Percentiles rank a stretch among this genome's conserved stretches.
These are phyloP conservation scores for Drosophila nannoptera DNA, from an alignment of 1,140 invertebrate species.

Conservation along the genomic window DNA sequence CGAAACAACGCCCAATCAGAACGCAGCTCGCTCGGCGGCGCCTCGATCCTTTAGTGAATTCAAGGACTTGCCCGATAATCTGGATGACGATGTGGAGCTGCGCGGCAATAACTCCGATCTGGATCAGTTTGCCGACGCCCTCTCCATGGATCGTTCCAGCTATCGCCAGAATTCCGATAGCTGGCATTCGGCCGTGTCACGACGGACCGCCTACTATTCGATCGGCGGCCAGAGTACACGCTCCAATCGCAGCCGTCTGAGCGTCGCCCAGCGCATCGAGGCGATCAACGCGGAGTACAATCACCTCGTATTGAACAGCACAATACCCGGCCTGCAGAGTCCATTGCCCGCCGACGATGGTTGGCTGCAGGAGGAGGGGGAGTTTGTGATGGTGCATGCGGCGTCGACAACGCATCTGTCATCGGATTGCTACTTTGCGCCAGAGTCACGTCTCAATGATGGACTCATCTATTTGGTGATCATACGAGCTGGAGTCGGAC, in stretches of 20 bases:
- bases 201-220: conserved; percentile 87
- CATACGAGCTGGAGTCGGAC: conserved; percentile 86
- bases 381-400: conserved; percentile 94
- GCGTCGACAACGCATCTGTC: conserved; percentile 92
- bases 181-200: conserved; percentile 88
- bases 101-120: conserved; percentile 8
- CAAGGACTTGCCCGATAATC: conserved; percentile 47
- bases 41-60: conserved; percentile 29
- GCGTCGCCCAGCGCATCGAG: conserved; percentile 53
- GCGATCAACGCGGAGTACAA: conserved; percentile 79
- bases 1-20: neutral
- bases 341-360: conserved; percentile 44
- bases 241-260: conserved; percentile 66
- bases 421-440: conserved; percentile 91
- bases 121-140: conserved; percentile 55
- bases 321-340: conserved; percentile 85
- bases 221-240: conserved; percentile 80
- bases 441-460: conserved; percentile 90
- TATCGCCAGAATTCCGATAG: conserved; percentile 84
- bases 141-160: conserved; percentile 60
- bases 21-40: neutral
- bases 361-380: conserved; percentile 90
- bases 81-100: conserved; percentile 10
- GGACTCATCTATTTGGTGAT: conserved; percentile 94
- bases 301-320: conserved; percentile 86